These are phyloP conservation scores for Drosophila athabasca DNA, from an alignment of 1,140 invertebrate species.

Conservation along the genomic window DNA sequence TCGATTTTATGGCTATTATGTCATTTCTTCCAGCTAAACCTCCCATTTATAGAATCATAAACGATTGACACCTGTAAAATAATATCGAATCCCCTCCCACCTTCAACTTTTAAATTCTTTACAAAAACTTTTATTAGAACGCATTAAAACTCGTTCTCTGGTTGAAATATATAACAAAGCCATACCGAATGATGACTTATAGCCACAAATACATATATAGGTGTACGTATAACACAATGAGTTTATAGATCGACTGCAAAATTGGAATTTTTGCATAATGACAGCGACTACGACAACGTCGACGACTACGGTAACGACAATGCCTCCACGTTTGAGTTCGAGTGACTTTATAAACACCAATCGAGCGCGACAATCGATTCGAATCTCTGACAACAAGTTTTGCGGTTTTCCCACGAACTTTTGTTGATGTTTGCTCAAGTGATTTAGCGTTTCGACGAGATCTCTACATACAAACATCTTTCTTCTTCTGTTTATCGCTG, in stretches of 20 bases:
- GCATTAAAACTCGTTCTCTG: constrained; percentile 45
- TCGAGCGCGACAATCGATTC: constrained; percentile 34
- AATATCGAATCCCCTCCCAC: too few species aligned
- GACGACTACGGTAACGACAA: constrained; percentile 11
- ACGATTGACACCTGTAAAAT: too few species aligned
- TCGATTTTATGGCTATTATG: too few species aligned
- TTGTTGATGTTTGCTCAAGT: constrained; percentile 43
- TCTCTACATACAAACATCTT: constrained; percentile 8
- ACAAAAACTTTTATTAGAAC: constrained; percentile 12
- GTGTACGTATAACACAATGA: background rate
- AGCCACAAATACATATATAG: too few species aligned
- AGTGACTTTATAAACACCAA: constrained; percentile 1
- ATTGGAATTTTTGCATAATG: constrained; percentile 43
- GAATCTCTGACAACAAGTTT: constrained; percentile 39
- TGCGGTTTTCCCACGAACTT: constrained; percentile 57
- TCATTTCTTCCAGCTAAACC: too few species aligned
- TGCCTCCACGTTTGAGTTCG: constrained; percentile 6
- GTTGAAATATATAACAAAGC: too few species aligned
- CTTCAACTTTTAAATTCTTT: too few species aligned
- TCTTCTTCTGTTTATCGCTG: too few species aligned
- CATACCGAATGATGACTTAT: too few species aligned
- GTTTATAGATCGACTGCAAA: constrained; percentile 32
- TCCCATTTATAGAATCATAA: too few species aligned
- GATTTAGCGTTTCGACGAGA: constrained; percentile 46
- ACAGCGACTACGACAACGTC: constrained; percentile 10